Conservation (phyloP, 2,888 invertebrate species). For the Plebejus anna region DNA sequence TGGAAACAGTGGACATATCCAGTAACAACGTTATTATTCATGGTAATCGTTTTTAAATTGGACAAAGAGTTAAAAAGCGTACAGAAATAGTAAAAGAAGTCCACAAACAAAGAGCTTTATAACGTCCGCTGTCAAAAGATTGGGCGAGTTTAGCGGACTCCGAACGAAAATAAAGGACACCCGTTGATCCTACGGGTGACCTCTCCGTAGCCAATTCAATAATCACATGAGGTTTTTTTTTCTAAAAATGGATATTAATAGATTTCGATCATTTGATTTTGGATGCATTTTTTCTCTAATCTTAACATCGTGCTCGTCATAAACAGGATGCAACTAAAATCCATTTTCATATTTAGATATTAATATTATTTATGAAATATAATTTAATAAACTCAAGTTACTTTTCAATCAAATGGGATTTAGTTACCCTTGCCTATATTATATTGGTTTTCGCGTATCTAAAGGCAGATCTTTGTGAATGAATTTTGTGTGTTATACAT, state of each 20-base stretch:
- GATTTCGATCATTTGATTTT: neutral
- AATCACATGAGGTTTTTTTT: constrained; percentile 44
- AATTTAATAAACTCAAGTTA: no score
- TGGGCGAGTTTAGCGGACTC: constrained; percentile 54
- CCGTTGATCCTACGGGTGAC: constrained; percentile 54
- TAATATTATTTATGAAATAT: no score
- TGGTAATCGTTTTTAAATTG: constrained; percentile 16
- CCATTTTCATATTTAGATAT: no score
- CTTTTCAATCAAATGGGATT: no score
- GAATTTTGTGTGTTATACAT: constrained; percentile 49
- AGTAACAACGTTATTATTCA: constrained; percentile 5
- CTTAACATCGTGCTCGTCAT: no score
- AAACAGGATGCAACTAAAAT: no score
- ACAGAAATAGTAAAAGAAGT: constrained; percentile 22
- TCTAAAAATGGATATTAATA: neutral
- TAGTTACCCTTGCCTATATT: neutral
- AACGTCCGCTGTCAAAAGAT: constrained; percentile 62
- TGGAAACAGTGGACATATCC: neutral
- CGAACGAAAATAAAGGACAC: constrained; percentile 70
- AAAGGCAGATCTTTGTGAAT: constrained; percentile 56
- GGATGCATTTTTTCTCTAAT: neutral
- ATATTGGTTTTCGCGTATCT: neutral
- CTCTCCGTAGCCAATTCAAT: constrained; percentile 51
- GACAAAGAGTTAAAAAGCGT: constrained; percentile 24
- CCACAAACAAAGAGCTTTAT: constrained; percentile 58